A percentile compares a stretch with the other conserved stretches of the same genome.
phyloP scores from a whole-genome alignment of 2,113 vertebrate species.

The Tetraodon nigroviridis region DNA sequence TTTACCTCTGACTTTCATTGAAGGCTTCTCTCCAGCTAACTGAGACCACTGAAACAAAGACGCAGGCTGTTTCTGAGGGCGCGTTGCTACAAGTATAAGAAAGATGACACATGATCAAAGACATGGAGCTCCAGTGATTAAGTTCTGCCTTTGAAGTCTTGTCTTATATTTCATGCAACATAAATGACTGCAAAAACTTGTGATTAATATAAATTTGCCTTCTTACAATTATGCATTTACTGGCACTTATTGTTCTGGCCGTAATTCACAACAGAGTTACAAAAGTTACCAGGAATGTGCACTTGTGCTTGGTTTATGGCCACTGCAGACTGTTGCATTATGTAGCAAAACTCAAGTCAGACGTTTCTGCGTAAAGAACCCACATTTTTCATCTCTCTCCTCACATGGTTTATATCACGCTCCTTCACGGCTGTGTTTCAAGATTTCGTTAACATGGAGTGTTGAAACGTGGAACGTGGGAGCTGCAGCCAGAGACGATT shows the following conservation, averaged over 20 bases:
- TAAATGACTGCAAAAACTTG: too few species aligned
- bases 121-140: neutral
- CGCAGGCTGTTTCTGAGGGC: neutral
- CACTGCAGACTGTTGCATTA: neutral
- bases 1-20: neutral
- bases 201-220: too few species aligned
- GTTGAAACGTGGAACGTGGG: too few species aligned
- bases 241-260: neutral
- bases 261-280: neutral
- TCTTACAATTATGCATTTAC: too few species aligned
- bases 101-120: neutral
- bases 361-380: too few species aligned
- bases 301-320: neutral
- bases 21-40: neutral
- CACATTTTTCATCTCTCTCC: neutral
- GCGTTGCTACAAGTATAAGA: conserved; percentile 3
- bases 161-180: neutral
- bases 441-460: too few species aligned
- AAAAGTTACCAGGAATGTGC: neutral
- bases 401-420: too few species aligned
- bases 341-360: neutral
- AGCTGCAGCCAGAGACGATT: too few species aligned
- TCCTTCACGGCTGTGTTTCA: too few species aligned
- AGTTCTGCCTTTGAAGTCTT: neutral
- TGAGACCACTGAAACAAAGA: neutral